Evolutionary conservation across 37 sponge, comb jelly and placozoan genomes (phyloP), one percentile per base, ranked within the genome.

Genomic region (Trichoplax adhaerens): DNA sequence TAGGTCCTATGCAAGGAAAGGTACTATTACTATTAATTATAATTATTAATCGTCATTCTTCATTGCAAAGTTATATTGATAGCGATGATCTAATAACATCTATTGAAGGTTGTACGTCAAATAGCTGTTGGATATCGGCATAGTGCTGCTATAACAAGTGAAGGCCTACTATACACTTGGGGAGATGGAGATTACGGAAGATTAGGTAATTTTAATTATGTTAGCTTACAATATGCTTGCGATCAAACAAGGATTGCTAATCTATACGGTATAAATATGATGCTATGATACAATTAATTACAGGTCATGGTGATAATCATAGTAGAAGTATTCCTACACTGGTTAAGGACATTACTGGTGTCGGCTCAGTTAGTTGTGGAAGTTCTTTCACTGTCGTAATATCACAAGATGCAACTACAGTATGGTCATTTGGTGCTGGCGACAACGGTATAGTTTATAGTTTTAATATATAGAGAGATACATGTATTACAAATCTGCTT

Each of bases 131-230:
- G 94, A 29, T 77, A 77, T 63, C 5, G 86, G 64, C 94, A 93
- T 71, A 93, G 86, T 71, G 94, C 94, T 69, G 89, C 86, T 55
- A 82, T 88, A 48, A 80, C 88, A 56, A 52, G 70, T 50, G 83
- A 77, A 51, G 84, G 84, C 64, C 86, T 83, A 52, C 82, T 93
- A 49, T 93, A 83, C 74, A 93, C 94, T 50, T 93, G 94, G 94
- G 94, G 94, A 55, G 86, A 85, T 50, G 94, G 94, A 0, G 88
- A 88, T 51, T 58, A 81, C 52, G 94, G 94, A 5, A 81, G 86
- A 73, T 74, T 93, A n/a, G 93, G 91, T 87, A 53, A 79, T 29
- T 29, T 29, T 29, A 29, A 29, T 29, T 29, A 29, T 29, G 29
- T 29, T 29, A 29, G 29, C 29, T 29, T 29, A 29, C 29, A 29